Evolutionary conservation across 2,113 vertebrate genomes (phyloP).

Genomic region (Limanda limanda): DNA sequence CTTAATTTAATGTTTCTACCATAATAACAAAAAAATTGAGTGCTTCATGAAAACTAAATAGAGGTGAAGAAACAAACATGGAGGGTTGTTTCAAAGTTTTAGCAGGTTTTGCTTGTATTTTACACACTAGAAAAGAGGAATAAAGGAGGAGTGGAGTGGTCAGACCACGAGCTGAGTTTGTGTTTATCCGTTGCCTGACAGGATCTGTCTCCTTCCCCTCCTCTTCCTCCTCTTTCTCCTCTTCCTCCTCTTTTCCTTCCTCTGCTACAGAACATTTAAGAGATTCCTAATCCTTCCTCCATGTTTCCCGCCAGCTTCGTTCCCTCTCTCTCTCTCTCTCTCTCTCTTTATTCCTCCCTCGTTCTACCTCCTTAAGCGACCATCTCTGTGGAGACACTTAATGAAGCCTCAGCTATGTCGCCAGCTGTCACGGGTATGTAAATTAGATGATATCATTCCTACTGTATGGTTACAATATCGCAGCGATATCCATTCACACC

Average conservation of each 20-base stretch:
- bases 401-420: not conserved
- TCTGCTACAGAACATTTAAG: slow-evolving; percentile 38
- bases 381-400: slow-evolving; percentile 22
- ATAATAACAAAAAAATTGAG: too few species aligned
- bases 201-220: slow-evolving; percentile 15
- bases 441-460: slow-evolving; percentile 19
- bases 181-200: slow-evolving; percentile 6
- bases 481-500: not conserved
- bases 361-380: not conserved
- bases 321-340: slow-evolving; percentile 13
- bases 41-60: too few species aligned
- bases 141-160: not conserved
- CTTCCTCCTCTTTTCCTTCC: slow-evolving; percentile 20
- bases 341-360: slow-evolving; percentile 7
- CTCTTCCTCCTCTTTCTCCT: slow-evolving; percentile 12
- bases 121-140: not conserved
- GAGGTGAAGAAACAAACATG: too few species aligned
- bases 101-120: too few species aligned
- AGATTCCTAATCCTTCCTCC: slow-evolving; percentile 33
- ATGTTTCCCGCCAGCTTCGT: slow-evolving; percentile 31
- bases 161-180: not conserved
- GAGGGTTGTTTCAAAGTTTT: too few species aligned
- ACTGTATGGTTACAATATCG: not conserved
- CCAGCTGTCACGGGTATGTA: slow-evolving; percentile 15
- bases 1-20: too few species aligned